A percentile compares a stretch with the other conserved stretches of the same genome.
Evolutionary conservation across 2,797 vertebrate genomes (phyloP).

Genomic region (Artibeus lituratus): DNA sequence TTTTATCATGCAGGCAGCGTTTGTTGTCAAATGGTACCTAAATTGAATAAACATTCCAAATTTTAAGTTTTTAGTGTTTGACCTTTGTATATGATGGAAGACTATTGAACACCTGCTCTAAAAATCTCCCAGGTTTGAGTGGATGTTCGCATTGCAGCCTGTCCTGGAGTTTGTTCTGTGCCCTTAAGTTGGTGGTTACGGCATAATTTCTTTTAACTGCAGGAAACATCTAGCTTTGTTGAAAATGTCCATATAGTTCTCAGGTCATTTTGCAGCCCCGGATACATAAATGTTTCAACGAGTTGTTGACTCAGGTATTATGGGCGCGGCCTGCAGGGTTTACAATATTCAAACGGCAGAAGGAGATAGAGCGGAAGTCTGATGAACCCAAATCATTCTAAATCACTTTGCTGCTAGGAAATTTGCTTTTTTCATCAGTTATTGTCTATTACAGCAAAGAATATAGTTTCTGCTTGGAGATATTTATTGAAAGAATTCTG

Average conservation of each 20-base stretch:
- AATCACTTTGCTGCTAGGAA: not conserved
- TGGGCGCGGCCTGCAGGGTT: not conserved
- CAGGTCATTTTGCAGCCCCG: not conserved
- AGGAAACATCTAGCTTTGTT: constrained; percentile 8
- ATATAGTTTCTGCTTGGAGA: not conserved
- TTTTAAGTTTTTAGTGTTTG: constrained; percentile 60
- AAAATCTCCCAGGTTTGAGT: constrained; percentile 27
- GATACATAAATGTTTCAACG: not conserved
- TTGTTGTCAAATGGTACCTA: constrained; percentile 59
- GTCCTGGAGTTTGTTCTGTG: not conserved
- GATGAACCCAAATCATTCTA: not conserved
- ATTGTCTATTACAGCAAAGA: not conserved
- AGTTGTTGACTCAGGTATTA: not conserved
- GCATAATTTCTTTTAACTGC: not conserved
- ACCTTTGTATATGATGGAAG: constrained; percentile 31
- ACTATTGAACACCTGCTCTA: constrained; percentile 44
- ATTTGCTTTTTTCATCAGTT: not conserved
- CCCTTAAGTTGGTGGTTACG: not conserved
- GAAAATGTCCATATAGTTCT: constrained; percentile 24
- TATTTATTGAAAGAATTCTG: not conserved
- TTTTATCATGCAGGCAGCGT: constrained; percentile 61
- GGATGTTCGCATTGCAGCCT: not conserved
- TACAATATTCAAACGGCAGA: not conserved
- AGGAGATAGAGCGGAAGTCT: not conserved
- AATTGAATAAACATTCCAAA: constrained; percentile 66